phyloP scores from a whole-genome alignment of 1,140 invertebrate species.

The Pantala flavescens region DNA sequence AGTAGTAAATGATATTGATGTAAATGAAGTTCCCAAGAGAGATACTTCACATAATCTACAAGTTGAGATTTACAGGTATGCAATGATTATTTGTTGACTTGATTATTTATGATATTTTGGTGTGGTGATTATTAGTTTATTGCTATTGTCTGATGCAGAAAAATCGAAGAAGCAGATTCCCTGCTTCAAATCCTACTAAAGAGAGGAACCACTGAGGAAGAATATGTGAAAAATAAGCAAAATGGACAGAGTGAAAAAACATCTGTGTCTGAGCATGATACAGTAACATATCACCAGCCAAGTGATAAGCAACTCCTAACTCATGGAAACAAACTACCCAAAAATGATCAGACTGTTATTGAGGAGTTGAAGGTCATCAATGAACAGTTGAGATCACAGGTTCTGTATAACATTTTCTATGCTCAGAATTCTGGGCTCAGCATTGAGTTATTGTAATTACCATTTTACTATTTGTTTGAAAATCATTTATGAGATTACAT shows the following conservation, averaged over 20 bases:
- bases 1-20: not conserved
- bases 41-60: not conserved
- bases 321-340: conserved; percentile 41
- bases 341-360: conserved; percentile 44
- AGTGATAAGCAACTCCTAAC: conserved; percentile 23
- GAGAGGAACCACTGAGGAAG: conserved; percentile 27
- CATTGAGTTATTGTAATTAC: no score
- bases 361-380: conserved; percentile 50
- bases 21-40: not conserved
- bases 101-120: conserved; percentile 21
- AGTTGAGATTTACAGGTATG: conserved; percentile 18
- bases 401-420: not conserved
- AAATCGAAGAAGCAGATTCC: conserved; percentile 50
- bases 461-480: no score
- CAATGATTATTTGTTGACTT: conserved; percentile 25
- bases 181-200: conserved; percentile 38
- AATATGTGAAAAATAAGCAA: conserved; percentile 25
- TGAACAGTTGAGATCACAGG: conserved; percentile 38
- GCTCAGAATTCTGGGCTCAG: not conserved
- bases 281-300: conserved; percentile 23
- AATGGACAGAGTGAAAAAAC: conserved; percentile 25
- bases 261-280: conserved; percentile 17
- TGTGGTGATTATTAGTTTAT: conserved; percentile 19
- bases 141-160: conserved; percentile 41
- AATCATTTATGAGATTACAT: no score